Evolutionary conservation across 2,888 invertebrate genomes (phyloP).

Genomic region (Cantharis rustica): DNA sequence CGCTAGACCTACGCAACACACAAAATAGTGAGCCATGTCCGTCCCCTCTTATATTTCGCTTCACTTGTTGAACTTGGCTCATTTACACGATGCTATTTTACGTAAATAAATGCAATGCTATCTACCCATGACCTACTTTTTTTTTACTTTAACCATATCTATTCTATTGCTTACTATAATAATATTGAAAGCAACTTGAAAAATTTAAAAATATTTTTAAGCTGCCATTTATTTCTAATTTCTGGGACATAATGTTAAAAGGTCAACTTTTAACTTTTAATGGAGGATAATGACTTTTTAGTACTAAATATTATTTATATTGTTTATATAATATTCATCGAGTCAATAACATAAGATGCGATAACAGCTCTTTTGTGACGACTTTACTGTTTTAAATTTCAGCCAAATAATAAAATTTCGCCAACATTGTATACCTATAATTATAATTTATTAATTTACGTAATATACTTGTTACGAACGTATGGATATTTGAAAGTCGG

Average conservation of each 20-base stretch:
- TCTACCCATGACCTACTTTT: background rate
- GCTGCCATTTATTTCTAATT: background rate
- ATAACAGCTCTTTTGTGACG: background rate
- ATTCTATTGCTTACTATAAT: background rate
- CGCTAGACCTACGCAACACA: constrained; percentile 37
- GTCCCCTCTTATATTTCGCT: constrained; percentile 10
- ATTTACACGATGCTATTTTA: constrained; percentile 19
- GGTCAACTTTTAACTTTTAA: constrained; percentile 6
- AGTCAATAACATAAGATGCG: constrained; percentile 8
- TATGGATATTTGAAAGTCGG: background rate
- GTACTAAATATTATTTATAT: background rate
- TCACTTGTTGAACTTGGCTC: constrained; percentile 33
- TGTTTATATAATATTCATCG: background rate
- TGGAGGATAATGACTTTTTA: background rate
- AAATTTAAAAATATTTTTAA: background rate
- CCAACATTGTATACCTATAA: no score
- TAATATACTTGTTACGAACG: no score
- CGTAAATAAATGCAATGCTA: constrained; percentile 3
- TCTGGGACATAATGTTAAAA: constrained; percentile 14
- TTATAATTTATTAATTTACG: no score
- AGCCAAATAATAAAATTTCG: background rate
- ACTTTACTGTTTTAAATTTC: background rate
- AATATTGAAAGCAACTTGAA: background rate
- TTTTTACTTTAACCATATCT: background rate
- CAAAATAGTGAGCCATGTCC: constrained; percentile 33